Base-by-base conservation (phyloP, 2,888 invertebrate genomes). In the Mythimna ferrago region DNA sequence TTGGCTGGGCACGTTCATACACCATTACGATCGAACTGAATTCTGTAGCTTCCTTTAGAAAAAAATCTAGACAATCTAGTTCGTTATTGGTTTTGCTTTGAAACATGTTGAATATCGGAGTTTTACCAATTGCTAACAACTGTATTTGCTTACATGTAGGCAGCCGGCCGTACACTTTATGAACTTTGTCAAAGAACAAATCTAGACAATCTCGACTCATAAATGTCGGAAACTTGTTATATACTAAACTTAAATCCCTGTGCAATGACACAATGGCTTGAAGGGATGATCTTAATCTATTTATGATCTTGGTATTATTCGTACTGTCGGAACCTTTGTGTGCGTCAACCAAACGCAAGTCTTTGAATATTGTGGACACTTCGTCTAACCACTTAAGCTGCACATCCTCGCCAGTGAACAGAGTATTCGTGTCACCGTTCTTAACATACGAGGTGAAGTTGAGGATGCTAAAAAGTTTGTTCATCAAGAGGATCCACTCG, bases 401-500 rank as follows among this genome's bases (percentile, higher is more conserved):
- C 4, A 7, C 16, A 0, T 32, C 7, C 21, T 67, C 26, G 10
- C 82, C 84, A 2, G 19, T 19, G 57, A 77, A 78, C 38, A 14
- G 16, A 32, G 19, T 5, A 10, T 32, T 21, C 32, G n/a, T 19
- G 54, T 57, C 63, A 60, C 71, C 63, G 44, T 62, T 62, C n/a
- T 26, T 26, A 9, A 62, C 19, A 32, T 66, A 56, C 19, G 65
- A 66, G 14, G 65, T 70, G 16, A 83, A 83, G 56, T 83, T 82
- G 32, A 84, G 76, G 6, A 72, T 61, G 19, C 66, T 64, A 21
- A 70, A 80, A 38, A 87, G 53, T 65, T 80, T 73, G 65, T 76
- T 78, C 58, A 87, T 73, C 16, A 73, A 79, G 14, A 66, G 66
- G n/a, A 87, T 76, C 57, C 80, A 85, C 48, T 82, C 70, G 14